Percentiles rank a stretch among this genome's conserved stretches.
phyloP scores from a whole-genome alignment of 2,797 vertebrate genomes.

The Triplophysa yarkandensis region DNA sequence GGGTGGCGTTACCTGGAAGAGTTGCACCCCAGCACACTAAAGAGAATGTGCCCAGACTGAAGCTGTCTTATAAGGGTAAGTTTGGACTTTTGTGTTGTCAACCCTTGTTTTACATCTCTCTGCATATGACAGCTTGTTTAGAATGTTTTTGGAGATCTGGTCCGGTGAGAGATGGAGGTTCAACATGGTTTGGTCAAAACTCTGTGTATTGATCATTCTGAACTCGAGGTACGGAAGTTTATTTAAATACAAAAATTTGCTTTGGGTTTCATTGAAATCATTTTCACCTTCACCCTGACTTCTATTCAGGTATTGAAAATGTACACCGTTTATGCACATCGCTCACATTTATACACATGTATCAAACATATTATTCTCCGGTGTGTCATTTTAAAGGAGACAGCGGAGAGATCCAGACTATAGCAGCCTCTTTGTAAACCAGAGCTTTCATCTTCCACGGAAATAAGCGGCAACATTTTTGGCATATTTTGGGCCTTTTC shows the following conservation, averaged over 20 bases:
- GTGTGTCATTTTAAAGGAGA: slow-evolving; percentile 80
- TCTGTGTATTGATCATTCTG: slow-evolving; percentile 28
- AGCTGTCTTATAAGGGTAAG: slow-evolving; percentile 96
- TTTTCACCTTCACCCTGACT: slow-evolving; percentile 34
- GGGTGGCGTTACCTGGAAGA: slow-evolving; percentile 78
- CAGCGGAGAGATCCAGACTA: slow-evolving; percentile 76
- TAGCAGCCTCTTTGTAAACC: slow-evolving; percentile 75
- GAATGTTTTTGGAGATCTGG: slow-evolving; percentile 61
- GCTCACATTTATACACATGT: too few relatives aligned
- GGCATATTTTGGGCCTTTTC: slow-evolving; percentile 67
- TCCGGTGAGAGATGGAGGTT: slow-evolving; percentile 74
- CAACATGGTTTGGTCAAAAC: slow-evolving; percentile 23
- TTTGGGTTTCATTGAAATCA: slow-evolving; percentile 34
- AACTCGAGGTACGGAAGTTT: too few relatives aligned
- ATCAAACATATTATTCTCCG: slow-evolving; percentile 77
- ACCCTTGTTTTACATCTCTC: slow-evolving; percentile 51
- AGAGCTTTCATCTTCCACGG: slow-evolving; percentile 73
- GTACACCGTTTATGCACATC: neutral
- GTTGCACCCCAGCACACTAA: slow-evolving; percentile 81
- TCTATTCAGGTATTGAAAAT: neutral
- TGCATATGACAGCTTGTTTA: slow-evolving; percentile 70
- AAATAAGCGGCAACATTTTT: slow-evolving; percentile 75
- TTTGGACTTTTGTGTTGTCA: slow-evolving; percentile 26
- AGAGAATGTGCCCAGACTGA: slow-evolving; percentile 92
- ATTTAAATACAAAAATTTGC: too few relatives aligned